Evolutionary conservation across 1,140 invertebrate species (phyloP), one percentile per base, ranked within the genome.

Genomic region (Conus betulinus): DNA sequence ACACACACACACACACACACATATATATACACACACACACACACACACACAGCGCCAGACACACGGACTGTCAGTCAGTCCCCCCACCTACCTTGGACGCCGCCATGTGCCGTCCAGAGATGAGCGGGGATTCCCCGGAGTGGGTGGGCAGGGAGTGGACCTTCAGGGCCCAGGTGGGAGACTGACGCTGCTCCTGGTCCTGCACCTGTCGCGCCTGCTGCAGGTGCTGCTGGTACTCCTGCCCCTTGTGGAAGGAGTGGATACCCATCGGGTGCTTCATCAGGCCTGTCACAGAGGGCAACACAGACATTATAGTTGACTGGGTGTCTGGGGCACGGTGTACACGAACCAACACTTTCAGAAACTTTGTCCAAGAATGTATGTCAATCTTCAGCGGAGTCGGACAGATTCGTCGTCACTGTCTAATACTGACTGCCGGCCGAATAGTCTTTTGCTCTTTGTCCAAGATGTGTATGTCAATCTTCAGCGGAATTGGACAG

Each of bases 141-240:
- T 78, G 74, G 13, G 74, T 51, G 74, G 86, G 52, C n/a, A 52
- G 25, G 15, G 13, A 3, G 52, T 90, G 89, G 23, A 20, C 84
- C 53, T 57, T 53, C 0, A 78, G 13, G 7, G n/a, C 7, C 63
- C 60, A 57, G 53, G 51, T 11, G 5, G 17, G 25, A 13, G 25
- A 79, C 11, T 67, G 13, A 52, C 17, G 53, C 27, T 27, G 13
- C 17, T 79, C 67, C 63, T 82, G 25, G 4, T 71, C 87, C 15
- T 86, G 6, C 52, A 17, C 25, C 17, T 85, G 71, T 11, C 88
- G 60, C 27, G 55, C 86, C 63, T 87, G 27, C 78, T 57, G 39
- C n/a, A 89, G 27, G 63, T 85, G 67, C 13, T 39, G 71, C 52
- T 85, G 88, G 60, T 82, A 89, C 39, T 87, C 85, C 15, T 11